Conservation (phyloP, 1,140 invertebrate genomes). For the Harlomillsia oculata region DNA sequence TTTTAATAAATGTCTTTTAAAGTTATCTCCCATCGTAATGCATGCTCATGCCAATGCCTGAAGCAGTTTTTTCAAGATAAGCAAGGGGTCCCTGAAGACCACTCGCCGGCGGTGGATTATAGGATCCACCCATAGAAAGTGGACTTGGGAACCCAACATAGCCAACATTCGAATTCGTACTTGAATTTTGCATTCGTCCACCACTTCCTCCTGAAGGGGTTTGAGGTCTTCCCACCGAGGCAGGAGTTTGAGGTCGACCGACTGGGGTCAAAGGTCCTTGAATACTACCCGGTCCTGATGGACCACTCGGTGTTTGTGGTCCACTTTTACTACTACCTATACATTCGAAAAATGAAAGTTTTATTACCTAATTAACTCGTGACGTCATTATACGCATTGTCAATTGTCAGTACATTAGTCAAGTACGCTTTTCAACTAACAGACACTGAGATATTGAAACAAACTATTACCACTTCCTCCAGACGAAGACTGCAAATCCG, state of each 20-base stretch:
- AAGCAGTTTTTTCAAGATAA: constrained; percentile 68
- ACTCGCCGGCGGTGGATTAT: constrained; percentile 34
- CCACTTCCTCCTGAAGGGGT: constrained; percentile 43
- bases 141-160: constrained; percentile 39
- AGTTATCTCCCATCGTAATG: constrained; percentile 45
- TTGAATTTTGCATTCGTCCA: constrained; percentile 33
- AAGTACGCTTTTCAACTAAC: too few relatives aligned
- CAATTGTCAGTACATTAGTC: too few relatives aligned
- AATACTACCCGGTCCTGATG: constrained; percentile 37
- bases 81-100: constrained; percentile 61
- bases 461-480: too few relatives aligned
- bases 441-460: too few relatives aligned
- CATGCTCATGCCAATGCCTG: constrained; percentile 70
- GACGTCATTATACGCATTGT: too few relatives aligned
- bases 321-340: too few relatives aligned
- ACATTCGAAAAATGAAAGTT: too few relatives aligned
- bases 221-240: constrained; percentile 38
- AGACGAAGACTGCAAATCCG: constrained; percentile 51
- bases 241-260: constrained; percentile 24
- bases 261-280: constrained; percentile 20
- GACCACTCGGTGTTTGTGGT: constrained; percentile 16
- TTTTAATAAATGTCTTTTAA: background rate
- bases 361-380: too few relatives aligned
- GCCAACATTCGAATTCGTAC: too few relatives aligned
- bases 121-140: constrained; percentile 14